A percentile compares a stretch with the other conserved stretches of the same genome.
Evolutionary conservation across 2,113 vertebrate species (phyloP).

Genomic region (Daubentonia madagascariensis): DNA sequence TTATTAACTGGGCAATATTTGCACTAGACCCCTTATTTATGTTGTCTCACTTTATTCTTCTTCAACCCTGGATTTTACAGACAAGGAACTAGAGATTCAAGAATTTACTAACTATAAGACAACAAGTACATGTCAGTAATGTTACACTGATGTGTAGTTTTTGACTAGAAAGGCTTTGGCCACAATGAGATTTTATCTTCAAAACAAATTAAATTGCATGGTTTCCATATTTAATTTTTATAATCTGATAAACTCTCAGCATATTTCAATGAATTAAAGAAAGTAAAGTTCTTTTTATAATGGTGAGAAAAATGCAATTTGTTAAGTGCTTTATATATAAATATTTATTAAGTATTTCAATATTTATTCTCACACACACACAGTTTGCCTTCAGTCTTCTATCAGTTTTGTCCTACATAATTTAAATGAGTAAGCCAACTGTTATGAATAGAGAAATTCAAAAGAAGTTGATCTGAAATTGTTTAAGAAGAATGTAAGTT

Average conservation of each 20-base stretch:
- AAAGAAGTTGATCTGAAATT: slow-evolving; percentile 30
- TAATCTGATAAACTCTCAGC: slow-evolving; percentile 23
- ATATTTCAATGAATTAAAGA: background rate
- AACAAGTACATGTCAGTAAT: background rate
- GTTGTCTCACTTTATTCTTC: background rate
- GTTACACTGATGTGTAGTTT: background rate
- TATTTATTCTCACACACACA: background rate
- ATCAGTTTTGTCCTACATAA: background rate
- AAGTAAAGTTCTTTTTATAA: slow-evolving; percentile 6
- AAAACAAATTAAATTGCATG: background rate
- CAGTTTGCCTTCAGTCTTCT: background rate
- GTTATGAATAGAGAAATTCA: slow-evolving; percentile 7
- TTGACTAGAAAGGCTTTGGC: background rate
- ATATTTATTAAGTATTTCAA: slow-evolving; percentile 24
- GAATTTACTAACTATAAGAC: background rate
- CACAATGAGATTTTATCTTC: background rate
- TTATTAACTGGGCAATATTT: background rate
- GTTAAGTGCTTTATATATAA: background rate
- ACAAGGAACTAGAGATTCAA: background rate
- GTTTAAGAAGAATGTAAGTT: slow-evolving; percentile 7
- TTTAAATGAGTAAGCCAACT: slow-evolving; percentile 9
- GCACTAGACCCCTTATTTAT: background rate
- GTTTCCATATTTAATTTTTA: background rate
- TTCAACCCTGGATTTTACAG: background rate
- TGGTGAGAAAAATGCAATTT: slow-evolving; percentile 4